Conservation (phyloP, 2,888 invertebrate species). For the Drosophila greeni region DNA sequence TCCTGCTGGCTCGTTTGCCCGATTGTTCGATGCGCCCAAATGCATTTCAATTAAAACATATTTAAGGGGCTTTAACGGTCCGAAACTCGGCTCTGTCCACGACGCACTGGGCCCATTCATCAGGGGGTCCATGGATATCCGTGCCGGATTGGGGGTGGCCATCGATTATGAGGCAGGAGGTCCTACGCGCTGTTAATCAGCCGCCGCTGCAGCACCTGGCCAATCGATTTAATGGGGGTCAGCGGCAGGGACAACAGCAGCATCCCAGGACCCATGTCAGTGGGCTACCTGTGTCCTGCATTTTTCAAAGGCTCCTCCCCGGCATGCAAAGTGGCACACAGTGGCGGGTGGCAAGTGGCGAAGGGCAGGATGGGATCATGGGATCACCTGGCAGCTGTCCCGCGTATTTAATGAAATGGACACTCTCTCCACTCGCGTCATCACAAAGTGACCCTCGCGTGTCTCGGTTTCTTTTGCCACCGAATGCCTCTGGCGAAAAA, state of each 20-base stretch:
- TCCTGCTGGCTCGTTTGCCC: conserved; percentile 38
- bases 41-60: conserved; percentile 71
- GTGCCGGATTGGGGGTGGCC: conserved; percentile 9
- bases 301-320: conserved; percentile 29
- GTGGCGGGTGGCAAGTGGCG: not conserved
- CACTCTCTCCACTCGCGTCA: conserved; percentile 11
- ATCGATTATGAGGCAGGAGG: conserved; percentile 55
- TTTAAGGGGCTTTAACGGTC: conserved; percentile 50
- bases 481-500: conserved; percentile 27
- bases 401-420: conserved; percentile 47
- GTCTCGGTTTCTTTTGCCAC: conserved; percentile 41
- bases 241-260: not conserved
- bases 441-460: conserved; percentile 35
- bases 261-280: conserved; percentile 25
- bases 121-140: conserved; percentile 22
- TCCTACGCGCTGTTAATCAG: conserved; percentile 52
- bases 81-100: conserved; percentile 9
- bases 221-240: conserved; percentile 32
- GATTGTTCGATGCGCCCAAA: conserved; percentile 50
- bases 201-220: conserved; percentile 31
- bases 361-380: conserved; percentile 12
- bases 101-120: conserved; percentile 53
- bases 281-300: conserved; percentile 32
- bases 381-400: conserved; percentile 28
- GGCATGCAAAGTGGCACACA: conserved; percentile 22